Evolutionary conservation across 2,888 invertebrate species (phyloP), one percentile per base, ranked within the genome.

Genomic region (Ptilodon capucinus): DNA sequence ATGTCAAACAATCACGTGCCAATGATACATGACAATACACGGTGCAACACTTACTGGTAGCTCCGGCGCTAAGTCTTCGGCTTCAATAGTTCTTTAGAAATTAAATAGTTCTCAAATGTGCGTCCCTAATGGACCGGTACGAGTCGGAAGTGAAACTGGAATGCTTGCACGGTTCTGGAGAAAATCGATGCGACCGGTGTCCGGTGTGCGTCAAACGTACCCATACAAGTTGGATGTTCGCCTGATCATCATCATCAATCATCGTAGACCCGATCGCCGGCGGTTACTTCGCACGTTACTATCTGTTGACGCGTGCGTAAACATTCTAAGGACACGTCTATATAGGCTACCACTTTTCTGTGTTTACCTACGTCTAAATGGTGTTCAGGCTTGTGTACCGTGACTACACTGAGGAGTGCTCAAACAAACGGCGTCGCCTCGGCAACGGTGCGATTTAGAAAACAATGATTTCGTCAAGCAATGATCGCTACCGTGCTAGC

Each of bases 111-210:
- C 59, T 66, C 67, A 57, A 62, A 64, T 66, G 70, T 74, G 74
- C 76, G 74, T 71, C 65, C 68, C 74, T 76, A 77, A 73, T 75
- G 76, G 74, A 75, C 79, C 71, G 71, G 65, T 59, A 61, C 73
- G 69, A 71, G 64, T 76, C 72, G 78, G 83, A 80, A 84, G 84
- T 84, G 83, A 86, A 82, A 83, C 79, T 81, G 74, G 64, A 73
- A 72, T 73, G 73, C 66, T 73, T 68, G 74, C 71, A 64, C 71
- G 68, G 71, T 59, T 65, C 65, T 72, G 79, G 80, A 74, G 74
- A 81, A 83, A 88, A 88, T 88, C 89, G 84, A 88, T 87, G 81
- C 71, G 74, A 62, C 68, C 75, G 68, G 66, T 74, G 78, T 79
- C 77, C 77, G 78, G 70, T 77, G 66, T 73, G 72, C 78, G 79